These are phyloP conservation scores for Diprion similis DNA, from an alignment of 1,140 invertebrate genomes.

Conservation along the genomic window DNA sequence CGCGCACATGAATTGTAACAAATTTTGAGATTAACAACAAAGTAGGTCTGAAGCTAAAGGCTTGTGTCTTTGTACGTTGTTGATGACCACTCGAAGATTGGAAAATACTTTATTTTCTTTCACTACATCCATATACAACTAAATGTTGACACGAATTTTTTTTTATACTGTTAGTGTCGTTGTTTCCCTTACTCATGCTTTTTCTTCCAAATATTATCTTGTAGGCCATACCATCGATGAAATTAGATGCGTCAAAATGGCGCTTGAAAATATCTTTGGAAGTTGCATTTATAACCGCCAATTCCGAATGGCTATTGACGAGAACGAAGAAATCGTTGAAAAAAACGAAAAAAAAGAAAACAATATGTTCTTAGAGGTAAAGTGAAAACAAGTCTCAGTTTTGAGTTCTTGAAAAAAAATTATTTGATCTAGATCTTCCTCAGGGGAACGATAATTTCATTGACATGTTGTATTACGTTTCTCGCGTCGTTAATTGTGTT, in stretches of 20 bases:
- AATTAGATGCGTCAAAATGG: background rate
- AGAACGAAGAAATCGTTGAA: background rate
- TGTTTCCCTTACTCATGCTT: constrained; percentile 1
- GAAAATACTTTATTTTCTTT: background rate
- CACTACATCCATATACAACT: background rate
- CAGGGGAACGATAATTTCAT: constrained; percentile 5
- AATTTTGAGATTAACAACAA: too few relatives aligned
- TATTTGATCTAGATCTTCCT: background rate
- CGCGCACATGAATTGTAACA: background rate
- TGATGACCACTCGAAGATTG: too few relatives aligned
- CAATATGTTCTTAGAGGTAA: background rate
- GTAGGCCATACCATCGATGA: background rate
- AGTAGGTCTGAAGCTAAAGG: too few relatives aligned
- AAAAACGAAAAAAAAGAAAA: background rate
- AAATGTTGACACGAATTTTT: background rate
- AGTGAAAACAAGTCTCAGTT: background rate
- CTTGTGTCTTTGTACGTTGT: too few relatives aligned
- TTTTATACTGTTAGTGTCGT: background rate
- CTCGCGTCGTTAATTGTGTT: background rate
- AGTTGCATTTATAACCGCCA: constrained; percentile 2
- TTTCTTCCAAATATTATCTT: constrained; percentile 8
- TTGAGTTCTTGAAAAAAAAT: background rate
- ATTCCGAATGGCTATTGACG: background rate
- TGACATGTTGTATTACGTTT: background rate
- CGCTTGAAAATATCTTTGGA: background rate